Percentiles rank a stretch among this genome's conserved stretches.
Conservation (phyloP, 2,113 vertebrate genomes). For the Pyrgilauda ruficollis region DNA sequence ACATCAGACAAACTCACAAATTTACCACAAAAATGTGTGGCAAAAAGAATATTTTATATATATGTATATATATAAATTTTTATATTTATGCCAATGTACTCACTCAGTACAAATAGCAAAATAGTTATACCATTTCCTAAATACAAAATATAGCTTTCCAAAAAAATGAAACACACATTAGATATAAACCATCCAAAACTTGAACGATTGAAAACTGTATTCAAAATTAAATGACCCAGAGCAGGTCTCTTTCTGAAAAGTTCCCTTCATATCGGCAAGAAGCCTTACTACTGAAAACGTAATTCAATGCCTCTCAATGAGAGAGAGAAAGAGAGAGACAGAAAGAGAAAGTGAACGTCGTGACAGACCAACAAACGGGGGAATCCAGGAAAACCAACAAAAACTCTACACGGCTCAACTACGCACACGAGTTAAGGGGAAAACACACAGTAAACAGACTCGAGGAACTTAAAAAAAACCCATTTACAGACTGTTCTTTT, state of each 20-base stretch:
- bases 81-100: constrained; percentile 86
- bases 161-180: constrained; percentile 87
- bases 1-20: constrained; percentile 83
- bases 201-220: constrained; percentile 85
- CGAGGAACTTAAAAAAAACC: constrained; percentile 16
- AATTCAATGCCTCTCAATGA: constrained; percentile 79
- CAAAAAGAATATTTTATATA: constrained; percentile 86
- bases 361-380: constrained; percentile 44
- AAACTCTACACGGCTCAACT: constrained; percentile 64
- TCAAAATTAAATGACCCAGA: constrained; percentile 83
- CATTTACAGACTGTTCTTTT: constrained; percentile 64
- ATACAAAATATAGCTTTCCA: constrained; percentile 88
- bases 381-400: constrained; percentile 59
- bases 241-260: constrained; percentile 83
- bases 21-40: constrained; percentile 83
- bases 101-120: constrained; percentile 87
- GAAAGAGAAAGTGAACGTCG: constrained; percentile 38
- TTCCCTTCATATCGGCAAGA: constrained; percentile 85
- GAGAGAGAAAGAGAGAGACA: constrained; percentile 70
- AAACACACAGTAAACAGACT: constrained; percentile 47
- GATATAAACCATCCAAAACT: constrained; percentile 88
- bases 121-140: constrained; percentile 84
- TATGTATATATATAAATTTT: constrained; percentile 80
- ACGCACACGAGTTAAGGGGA: constrained; percentile 23
- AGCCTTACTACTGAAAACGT: constrained; percentile 85